phyloP scores from a whole-genome alignment of 2,888 invertebrate genomes.

The Bombylius discolor region DNA sequence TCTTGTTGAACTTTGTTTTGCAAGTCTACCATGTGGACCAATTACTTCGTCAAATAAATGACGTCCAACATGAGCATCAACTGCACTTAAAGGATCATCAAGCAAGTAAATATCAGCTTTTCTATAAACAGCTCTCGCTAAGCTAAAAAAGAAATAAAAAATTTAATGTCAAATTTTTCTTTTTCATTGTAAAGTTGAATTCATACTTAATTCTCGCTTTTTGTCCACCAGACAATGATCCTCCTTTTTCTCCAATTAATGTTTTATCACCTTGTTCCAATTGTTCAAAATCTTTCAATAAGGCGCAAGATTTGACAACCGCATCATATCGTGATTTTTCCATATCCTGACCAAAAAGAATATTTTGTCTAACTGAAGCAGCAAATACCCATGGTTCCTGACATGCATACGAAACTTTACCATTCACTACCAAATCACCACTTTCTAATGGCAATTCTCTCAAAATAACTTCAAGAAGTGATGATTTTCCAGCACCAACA shows the following conservation, averaged over 20 bases:
- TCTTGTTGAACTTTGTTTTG: slow-evolving; percentile 41
- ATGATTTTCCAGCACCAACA: slow-evolving; percentile 64
- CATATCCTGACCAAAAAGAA: slow-evolving; percentile 54
- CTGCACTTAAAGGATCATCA: slow-evolving; percentile 64
- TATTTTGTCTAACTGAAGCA: slow-evolving; percentile 67
- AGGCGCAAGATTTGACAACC: slow-evolving; percentile 35
- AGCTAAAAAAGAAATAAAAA: slow-evolving; percentile 12
- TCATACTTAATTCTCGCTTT: slow-evolving; percentile 51
- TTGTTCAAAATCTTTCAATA: slow-evolving; percentile 40
- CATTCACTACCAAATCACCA: slow-evolving; percentile 47
- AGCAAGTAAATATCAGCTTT: slow-evolving; percentile 58
- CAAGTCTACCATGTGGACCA: slow-evolving; percentile 37
- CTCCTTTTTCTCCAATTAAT: slow-evolving; percentile 46
- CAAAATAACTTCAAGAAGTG: slow-evolving; percentile 53
- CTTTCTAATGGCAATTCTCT: slow-evolving; percentile 50
- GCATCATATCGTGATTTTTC: slow-evolving; percentile 28
- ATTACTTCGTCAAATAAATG: slow-evolving; percentile 59
- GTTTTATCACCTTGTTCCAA: slow-evolving; percentile 44
- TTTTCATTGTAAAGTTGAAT: too few relatives aligned
- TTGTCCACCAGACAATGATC: slow-evolving; percentile 55
- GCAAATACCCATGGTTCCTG: slow-evolving; percentile 81
- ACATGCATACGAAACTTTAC: slow-evolving; percentile 56
- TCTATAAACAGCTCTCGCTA: slow-evolving; percentile 25
- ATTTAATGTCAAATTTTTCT: too few relatives aligned
- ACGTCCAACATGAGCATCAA: slow-evolving; percentile 56